These are phyloP conservation scores for Drosophila prolongata DNA, from an alignment of 2,888 invertebrate genomes.

Conservation along the genomic window DNA sequence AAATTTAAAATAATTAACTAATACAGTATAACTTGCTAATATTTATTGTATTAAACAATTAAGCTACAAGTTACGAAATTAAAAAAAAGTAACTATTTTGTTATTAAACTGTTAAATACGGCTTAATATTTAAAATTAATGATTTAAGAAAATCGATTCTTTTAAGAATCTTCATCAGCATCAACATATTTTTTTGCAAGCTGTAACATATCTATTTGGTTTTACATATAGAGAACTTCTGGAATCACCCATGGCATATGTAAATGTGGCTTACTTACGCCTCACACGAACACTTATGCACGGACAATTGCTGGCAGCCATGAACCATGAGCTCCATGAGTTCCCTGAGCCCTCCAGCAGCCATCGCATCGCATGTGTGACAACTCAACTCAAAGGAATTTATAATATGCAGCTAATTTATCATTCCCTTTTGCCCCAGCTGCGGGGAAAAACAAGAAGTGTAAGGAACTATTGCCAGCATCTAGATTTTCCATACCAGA, in stretches of 20 bases:
- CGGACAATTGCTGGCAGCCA: constrained; percentile 54
- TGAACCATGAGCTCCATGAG: constrained; percentile 35
- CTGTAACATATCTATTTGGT: too few relatives aligned
- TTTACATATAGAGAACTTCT: constrained; percentile 8
- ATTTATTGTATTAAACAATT: too few relatives aligned
- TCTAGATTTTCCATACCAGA: constrained; percentile 38
- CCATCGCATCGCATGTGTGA: constrained; percentile 52
- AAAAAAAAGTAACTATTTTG: too few relatives aligned
- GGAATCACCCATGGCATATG: constrained; percentile 40
- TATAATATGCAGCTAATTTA: constrained; percentile 73
- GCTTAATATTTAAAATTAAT: too few relatives aligned
- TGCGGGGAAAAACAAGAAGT: constrained; percentile 7
- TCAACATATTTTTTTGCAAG: too few relatives aligned
- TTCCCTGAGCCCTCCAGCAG: constrained; percentile 20
- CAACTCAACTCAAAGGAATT: constrained; percentile 69
- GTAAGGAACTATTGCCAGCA: constrained; percentile 23
- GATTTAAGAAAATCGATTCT: too few relatives aligned
- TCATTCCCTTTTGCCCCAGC: constrained; percentile 55
- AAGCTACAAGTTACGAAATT: too few relatives aligned
- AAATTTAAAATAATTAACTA: too few relatives aligned
- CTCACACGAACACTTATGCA: constrained; percentile 60
- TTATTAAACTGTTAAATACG: too few relatives aligned
- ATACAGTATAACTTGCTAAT: too few relatives aligned
- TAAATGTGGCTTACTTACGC: constrained; percentile 59
- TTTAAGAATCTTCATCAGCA: too few relatives aligned